phyloP scores from a whole-genome alignment of 2,888 invertebrate species.

The Lithophane socia region DNA sequence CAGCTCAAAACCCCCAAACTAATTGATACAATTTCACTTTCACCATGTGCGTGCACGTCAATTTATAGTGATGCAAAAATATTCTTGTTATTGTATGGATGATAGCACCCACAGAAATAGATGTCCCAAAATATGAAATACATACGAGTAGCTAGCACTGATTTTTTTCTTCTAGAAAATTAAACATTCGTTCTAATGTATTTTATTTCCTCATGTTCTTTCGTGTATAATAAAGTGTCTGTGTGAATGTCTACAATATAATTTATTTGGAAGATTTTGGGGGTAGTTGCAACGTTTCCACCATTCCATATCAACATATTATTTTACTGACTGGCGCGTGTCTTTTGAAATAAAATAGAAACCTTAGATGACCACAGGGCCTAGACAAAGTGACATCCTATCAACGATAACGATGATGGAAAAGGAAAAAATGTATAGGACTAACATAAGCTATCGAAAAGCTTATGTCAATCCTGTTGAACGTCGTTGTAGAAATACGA shows the following conservation, averaged over 20 bases:
- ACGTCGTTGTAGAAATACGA: no score
- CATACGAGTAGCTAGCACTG: background rate
- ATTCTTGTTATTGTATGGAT: constrained; percentile 29
- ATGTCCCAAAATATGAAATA: constrained; percentile 49
- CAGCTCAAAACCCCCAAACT: constrained; percentile 21
- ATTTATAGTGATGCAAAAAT: constrained; percentile 33
- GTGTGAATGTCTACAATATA: background rate
- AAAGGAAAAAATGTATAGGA: no score
- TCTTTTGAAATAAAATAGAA: background rate
- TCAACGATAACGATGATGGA: no score
- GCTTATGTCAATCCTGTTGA: no score
- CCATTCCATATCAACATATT: no score
- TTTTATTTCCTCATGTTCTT: background rate
- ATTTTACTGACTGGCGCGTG: background rate
- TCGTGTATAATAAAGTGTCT: background rate
- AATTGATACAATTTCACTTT: constrained; percentile 36
- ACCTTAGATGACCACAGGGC: background rate
- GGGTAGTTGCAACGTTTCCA: background rate
- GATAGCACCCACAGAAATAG: constrained; percentile 54
- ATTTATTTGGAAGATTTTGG: background rate
- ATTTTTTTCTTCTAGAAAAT: background rate
- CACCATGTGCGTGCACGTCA: background rate
- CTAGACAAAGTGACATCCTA: no score
- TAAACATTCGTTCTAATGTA: constrained; percentile 8
- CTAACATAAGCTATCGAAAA: no score